Evolutionary conservation across 2,113 vertebrate genomes (phyloP).

Genomic region (Pogona vitticeps): DNA sequence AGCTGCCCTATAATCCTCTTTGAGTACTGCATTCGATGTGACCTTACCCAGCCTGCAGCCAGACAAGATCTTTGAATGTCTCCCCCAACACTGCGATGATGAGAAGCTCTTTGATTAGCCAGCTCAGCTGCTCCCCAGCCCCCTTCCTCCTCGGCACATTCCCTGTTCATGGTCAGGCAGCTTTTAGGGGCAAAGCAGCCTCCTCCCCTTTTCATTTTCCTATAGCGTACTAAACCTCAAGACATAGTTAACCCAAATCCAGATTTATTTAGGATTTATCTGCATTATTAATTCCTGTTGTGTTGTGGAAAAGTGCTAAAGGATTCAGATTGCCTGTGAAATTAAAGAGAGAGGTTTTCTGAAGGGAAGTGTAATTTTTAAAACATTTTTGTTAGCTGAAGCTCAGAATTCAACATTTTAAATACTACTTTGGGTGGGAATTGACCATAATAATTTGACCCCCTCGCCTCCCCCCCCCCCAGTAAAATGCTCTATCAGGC

Average conservation of each 20-base stretch:
- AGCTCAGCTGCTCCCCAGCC: slow-evolving; percentile 51
- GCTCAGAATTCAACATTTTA: slow-evolving; percentile 60
- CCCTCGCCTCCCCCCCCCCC: not conserved
- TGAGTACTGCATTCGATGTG: not conserved
- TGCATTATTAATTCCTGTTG: slow-evolving; percentile 83
- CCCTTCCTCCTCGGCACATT: not conserved
- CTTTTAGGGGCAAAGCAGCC: slow-evolving; percentile 50
- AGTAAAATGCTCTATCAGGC: slow-evolving; percentile 75
- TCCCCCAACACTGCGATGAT: slow-evolving; percentile 50
- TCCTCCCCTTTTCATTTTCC: slow-evolving; percentile 75
- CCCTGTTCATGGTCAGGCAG: slow-evolving; percentile 29
- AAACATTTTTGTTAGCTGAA: slow-evolving; percentile 60
- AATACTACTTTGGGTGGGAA: slow-evolving; percentile 63
- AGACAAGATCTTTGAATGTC: slow-evolving; percentile 1
- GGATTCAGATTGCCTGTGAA: slow-evolving; percentile 68
- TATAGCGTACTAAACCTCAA: slow-evolving; percentile 79
- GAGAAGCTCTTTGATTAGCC: slow-evolving; percentile 67
- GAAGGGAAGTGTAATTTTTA: slow-evolving; percentile 49
- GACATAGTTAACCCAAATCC: slow-evolving; percentile 81
- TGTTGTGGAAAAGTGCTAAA: slow-evolving; percentile 61
- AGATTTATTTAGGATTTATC: slow-evolving; percentile 86
- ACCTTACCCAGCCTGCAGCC: not conserved
- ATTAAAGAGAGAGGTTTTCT: slow-evolving; percentile 63
- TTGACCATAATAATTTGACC: slow-evolving; percentile 70
- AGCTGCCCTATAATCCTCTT: slow-evolving; percentile 56